Base-by-base conservation (phyloP, 23 tunicate species). In the Styela plicata region DNA sequence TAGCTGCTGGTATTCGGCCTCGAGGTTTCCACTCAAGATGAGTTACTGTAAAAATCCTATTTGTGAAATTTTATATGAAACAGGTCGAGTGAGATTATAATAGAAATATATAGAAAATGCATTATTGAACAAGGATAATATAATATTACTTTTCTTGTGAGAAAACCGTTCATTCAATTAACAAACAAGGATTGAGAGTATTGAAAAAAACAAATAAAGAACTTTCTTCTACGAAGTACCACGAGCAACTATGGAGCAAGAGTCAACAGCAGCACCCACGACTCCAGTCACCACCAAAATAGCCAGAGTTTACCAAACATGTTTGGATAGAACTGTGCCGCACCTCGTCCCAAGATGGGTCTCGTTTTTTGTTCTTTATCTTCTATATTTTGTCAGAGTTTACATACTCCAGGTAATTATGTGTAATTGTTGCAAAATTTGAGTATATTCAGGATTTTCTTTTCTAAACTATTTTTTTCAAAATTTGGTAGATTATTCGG, bases 281-380 rank as follows among this genome's bases (percentile, higher is more conserved):
- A 68, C 84, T 24, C 69, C 90, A 1, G 73, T 87, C 33, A 66
- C 82, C 2, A 88, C 93, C 16, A 88, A 82, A 84, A 62, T 88
- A 29, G 28, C 92, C 7, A 61, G 99, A 34, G 25, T 82, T 24
- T 95, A 75, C 80, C 99, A 95, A 84, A 80, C 92, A 7, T 86
- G 32, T 37, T 74, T 95, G 52, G 99, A 95, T 75, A 86, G 81
- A 81, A 95, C 99, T 61, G 99, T 95, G 31, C 99, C 99, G 1
- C 83, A 71, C 44, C 25, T 86, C 2, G 33, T 87, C 34, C 90
- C 94, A 63, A 79, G 99, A 79, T 95, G 99, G 99, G 67, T 83
- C 24, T 64, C 84, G 0, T 82, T 95, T 0, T 64, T 83, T 69
- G 66, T 75, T 3, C 36, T 90, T 22, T 95, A 95, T 83, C 30